Conservation (phyloP, 2,888 invertebrate genomes). For the Idaea aversata region DNA sequence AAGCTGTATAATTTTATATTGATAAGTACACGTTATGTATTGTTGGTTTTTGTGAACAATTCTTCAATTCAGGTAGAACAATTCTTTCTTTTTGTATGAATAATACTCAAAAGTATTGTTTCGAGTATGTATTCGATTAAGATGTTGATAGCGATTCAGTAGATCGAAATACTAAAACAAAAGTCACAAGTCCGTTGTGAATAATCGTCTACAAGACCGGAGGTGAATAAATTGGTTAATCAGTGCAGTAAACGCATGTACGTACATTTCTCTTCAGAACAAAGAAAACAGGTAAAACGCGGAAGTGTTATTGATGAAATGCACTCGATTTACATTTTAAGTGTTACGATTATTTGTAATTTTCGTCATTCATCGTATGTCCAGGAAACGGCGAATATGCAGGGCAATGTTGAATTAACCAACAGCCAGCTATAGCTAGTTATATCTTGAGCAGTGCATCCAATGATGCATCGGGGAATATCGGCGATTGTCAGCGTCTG, state of each 20-base stretch:
- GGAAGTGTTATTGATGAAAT: conserved; percentile 10
- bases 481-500: too few relatives aligned
- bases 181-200: not conserved
- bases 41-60: too few relatives aligned
- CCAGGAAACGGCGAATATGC: conserved; percentile 6
- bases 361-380: conserved; percentile 9
- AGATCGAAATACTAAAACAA: not conserved
- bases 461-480: too few relatives aligned
- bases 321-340: conserved; percentile 16
- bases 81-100: too few relatives aligned
- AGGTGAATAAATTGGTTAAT: not conserved
- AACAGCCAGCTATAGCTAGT: too few relatives aligned
- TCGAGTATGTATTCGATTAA: not conserved
- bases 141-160: not conserved
- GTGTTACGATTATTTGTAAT: conserved; percentile 12
- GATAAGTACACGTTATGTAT: too few relatives aligned
- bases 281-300: conserved; percentile 10
- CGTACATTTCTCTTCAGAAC: conserved; percentile 4
- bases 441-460: too few relatives aligned
- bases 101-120: too few relatives aligned
- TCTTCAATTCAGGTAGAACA: too few relatives aligned
- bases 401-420: not conserved
- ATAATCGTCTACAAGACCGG: not conserved
- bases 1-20: too few relatives aligned
- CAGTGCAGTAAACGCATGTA: not conserved